Conservation (phyloP, 2,113 vertebrate genomes). For the Salvelinus namaycush region DNA sequence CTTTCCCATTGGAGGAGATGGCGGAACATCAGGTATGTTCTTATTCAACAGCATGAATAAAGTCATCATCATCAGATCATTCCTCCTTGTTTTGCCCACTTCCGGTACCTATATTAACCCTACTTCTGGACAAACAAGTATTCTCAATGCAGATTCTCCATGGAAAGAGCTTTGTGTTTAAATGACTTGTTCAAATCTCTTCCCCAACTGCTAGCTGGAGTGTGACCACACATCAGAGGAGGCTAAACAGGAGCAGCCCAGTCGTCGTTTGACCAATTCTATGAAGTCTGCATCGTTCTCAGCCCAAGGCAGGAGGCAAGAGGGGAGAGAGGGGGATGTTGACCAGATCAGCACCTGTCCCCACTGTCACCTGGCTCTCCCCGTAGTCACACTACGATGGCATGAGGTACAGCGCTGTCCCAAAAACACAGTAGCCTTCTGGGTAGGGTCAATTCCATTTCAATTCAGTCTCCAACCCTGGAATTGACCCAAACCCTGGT, state of each 20-base stretch:
- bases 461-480: background rate
- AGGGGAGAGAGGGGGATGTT: constrained; percentile 3
- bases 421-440: background rate
- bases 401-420: constrained; percentile 60
- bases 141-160: too few relatives aligned
- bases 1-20: constrained; percentile 35
- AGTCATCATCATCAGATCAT: too few relatives aligned
- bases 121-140: too few relatives aligned
- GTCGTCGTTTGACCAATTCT: background rate
- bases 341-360: constrained; percentile 62
- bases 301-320: background rate
- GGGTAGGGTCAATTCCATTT: background rate
- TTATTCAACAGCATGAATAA: too few relatives aligned
- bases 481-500: background rate
- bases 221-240: constrained; percentile 1
- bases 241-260: rapidly evolving
- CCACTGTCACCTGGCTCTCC: constrained; percentile 71
- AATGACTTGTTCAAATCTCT: background rate
- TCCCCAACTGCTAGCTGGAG: constrained; percentile 25
- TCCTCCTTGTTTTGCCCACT: too few relatives aligned
- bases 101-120: too few relatives aligned
- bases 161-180: background rate
- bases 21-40: constrained; percentile 49
- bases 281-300: constrained; percentile 11
- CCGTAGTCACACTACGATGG: constrained; percentile 52